Base-by-base conservation (phyloP, 1,140 invertebrate species). In the Augochlora pura region DNA sequence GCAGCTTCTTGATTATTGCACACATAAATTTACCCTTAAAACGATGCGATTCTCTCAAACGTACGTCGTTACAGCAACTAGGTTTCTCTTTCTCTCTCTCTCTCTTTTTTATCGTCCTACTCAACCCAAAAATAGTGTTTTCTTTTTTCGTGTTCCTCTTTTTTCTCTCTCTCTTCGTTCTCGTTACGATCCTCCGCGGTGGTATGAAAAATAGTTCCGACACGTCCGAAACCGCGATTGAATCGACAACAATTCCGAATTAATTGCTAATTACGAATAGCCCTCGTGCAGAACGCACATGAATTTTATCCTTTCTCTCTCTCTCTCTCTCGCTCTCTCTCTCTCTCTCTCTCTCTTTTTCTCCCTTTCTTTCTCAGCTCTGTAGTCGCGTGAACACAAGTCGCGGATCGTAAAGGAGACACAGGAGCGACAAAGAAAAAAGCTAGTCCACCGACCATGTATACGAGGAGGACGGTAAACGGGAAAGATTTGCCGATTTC, bases 1-100 rank as follows among this genome's bases (percentile, higher is more conserved):
- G 79, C 79, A 85, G 65, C 86, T 80, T 49, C 60, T 81, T 75
- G 64, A 82, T 82, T 86, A 82, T 88, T 87, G 82, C 84, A 88
- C 87, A 64, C 74, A 68, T 76, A 66, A 70, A 85, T 67, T 18
- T 76, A 80, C 60, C 69, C 65, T 80, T 77, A 68, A 32, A 32
- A 77, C 74, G 85, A 80, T 77, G 42, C 42, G 74, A n/a, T 75
- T 74, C 49, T 68, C 69, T 68, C 72, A 54, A 80, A 71, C 49
- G 32, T 60, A 70, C 73, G 80, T 82, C 79, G 71, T 79, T 32
- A 49, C 83, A 66, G 81, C 71, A 68, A 81, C 60, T 71, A 80
- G 27, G 60, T 38, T 21, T 52, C 7, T 52, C 12, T 10, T 42
- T 10, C 8, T 12, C 12, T 12, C 12, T 0, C 12, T 12, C 12